Conservation (phyloP, 92 coral and sea anemone species). For the Meandrina meandrites region DNA sequence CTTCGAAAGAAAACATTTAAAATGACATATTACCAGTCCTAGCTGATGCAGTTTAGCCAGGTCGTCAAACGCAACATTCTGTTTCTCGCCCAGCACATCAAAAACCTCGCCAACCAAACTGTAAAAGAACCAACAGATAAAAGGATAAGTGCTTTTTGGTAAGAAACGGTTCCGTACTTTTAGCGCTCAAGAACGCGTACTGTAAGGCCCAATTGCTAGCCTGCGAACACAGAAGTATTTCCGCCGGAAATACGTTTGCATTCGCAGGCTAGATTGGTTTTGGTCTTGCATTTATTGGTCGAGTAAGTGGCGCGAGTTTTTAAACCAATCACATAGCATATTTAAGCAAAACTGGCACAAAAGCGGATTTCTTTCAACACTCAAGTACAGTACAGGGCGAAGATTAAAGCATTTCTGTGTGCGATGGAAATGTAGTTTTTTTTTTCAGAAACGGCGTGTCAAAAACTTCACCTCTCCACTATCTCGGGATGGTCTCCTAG, state of each 20-base stretch:
- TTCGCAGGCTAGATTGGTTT: too few species aligned
- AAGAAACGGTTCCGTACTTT: not conserved
- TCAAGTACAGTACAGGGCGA: too few species aligned
- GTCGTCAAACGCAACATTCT: conserved; percentile 69
- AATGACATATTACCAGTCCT: conserved; percentile 54
- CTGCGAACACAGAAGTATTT: too few species aligned
- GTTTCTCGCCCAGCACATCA: conserved; percentile 65
- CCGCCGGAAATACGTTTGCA: too few species aligned
- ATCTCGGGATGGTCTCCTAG: conserved; percentile 69
- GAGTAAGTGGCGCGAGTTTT: too few species aligned
- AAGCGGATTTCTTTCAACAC: too few species aligned
- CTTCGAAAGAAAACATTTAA: not conserved
- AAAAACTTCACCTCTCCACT: conserved; percentile 28
- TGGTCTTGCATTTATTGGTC: too few species aligned
- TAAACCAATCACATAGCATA: too few species aligned
- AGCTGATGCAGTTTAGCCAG: conserved; percentile 65
- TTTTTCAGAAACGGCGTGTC: not conserved
- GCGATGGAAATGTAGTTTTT: not conserved
- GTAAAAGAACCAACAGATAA: not conserved
- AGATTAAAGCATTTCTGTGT: not conserved
- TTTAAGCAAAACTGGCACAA: too few species aligned
- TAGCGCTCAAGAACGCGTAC: too few species aligned
- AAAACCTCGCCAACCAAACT: conserved; percentile 62
- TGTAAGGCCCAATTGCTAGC: too few species aligned
- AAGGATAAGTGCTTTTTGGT: not conserved